Evolutionary conservation across 1,140 invertebrate species (phyloP), one percentile per base, ranked within the genome.

Genomic region (Eumeta japonica): DNA sequence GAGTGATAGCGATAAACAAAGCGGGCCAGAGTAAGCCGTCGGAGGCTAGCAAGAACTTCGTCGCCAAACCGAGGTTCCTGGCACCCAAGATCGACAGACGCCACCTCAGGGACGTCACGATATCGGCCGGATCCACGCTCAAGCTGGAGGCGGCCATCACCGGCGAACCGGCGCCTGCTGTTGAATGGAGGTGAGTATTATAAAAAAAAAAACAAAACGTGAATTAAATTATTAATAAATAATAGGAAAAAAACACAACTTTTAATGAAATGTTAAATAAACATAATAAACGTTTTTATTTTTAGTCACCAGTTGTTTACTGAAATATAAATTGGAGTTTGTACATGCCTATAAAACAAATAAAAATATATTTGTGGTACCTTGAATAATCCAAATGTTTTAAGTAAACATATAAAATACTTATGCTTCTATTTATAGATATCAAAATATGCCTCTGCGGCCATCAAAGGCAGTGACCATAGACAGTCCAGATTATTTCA

Each of bases 1-100:
- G 96, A n/a, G 89, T 98, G 2, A 90, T 92, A 52, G 95, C 96
- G 18, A 79, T 95, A 15, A 98, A 98, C 67, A 95, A 95, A 68
- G 93, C 92, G 39, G 94, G 94, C 1, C 85, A 87, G 60, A 93
- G 92, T 31, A 88, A 92, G 53, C 90, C 94, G 1, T 86, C 88
- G 1, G 88, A 94, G 27, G 77, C 89, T 9, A 90, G 90, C 68
- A 93, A 92, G 66, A 85, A 84, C 40, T 94, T 97, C 57, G 82
- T 84, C 44, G 94, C 95, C 30, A 97, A 97, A 71, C 91, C 94
- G 10, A 81, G 91, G 37, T 93, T 86, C 76, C 70, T 97, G 65
- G 88, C 92, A 39, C 96, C 97, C 17, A 94, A 92, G 76, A 99
- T 99, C 75, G 94, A 97, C 65, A 81, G 94, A 31, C 83, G 90